Percentiles rank a stretch among this genome's conserved stretches.
phyloP scores from a whole-genome alignment of 2,797 vertebrate genomes.

The Gallinago solitaria region DNA sequence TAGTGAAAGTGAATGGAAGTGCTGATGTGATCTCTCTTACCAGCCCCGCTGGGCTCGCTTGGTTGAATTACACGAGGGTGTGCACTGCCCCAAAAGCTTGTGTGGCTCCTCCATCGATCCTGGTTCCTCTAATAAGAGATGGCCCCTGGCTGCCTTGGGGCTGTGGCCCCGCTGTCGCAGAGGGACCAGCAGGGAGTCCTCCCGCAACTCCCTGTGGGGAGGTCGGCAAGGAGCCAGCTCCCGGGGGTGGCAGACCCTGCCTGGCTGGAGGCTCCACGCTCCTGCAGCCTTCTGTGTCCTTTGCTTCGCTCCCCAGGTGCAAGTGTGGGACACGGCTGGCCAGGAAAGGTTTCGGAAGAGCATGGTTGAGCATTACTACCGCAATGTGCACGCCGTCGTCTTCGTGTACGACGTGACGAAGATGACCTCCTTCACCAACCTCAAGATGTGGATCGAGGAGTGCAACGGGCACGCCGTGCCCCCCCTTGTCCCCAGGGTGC shows the following conservation, averaged over 20 bases:
- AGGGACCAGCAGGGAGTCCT: no score
- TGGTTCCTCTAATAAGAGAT: rapidly evolving
- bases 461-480: constrained; percentile 94
- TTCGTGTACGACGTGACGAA: constrained; percentile 98
- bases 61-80: background rate
- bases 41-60: background rate
- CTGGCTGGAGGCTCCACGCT: rapidly evolving
- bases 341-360: constrained; percentile 95
- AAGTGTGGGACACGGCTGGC: constrained; percentile 96
- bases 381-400: constrained; percentile 94
- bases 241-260: background rate
- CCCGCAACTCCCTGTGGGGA: background rate
- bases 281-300: background rate
- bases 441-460: constrained; percentile 97
- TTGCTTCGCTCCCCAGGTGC: constrained; percentile 79
- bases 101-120: background rate
- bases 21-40: background rate
- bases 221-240: rapidly evolving
- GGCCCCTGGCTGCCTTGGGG: background rate
- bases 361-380: constrained; percentile 97
- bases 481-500: constrained; percentile 83
- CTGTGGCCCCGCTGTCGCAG: background rate
- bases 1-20: background rate
- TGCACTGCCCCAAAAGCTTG: background rate
- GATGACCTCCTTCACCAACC: constrained; percentile 94